Base-by-base conservation (phyloP, 1,140 invertebrate species). In the Diachasma alloeum region DNA sequence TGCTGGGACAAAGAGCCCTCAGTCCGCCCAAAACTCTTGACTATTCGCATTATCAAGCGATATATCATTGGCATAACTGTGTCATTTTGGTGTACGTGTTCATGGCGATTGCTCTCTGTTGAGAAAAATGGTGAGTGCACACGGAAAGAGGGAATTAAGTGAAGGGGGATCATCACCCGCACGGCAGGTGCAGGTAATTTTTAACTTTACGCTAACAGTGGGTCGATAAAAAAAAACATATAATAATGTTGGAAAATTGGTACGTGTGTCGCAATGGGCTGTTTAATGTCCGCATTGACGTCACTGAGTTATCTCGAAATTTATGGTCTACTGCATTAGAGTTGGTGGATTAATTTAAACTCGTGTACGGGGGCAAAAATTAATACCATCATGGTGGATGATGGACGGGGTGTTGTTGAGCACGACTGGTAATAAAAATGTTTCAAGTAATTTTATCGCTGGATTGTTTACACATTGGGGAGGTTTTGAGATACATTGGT, bases 111-210 rank as follows among this genome's bases (percentile, higher is more conserved):
- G 46, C 36, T 42, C 69, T 37, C 79, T 74, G 82, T 73, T 24
- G 71, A 79, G 82, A 82, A 79, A 81, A 81, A 81, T 81, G 73
- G 81, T 79, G 75, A 80, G 76, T 78, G 77, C 72, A 78, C 79
- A 79, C 79, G 73, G 67, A 72, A 82, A 80, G 78, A 74, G 71
- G 78, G 78, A 79, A 81, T 83, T 82, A 83, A 78, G 68, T 75
- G 63, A 81, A 78, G 78, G 70, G 80, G 80, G n/a, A 80, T 80
- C 79, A 79, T 81, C 79, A 79, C 75, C 75, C 36, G 68, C 72
- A 72, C 77, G 72, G 70, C 72, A 76, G 15, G 44, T 36, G 72
- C 56, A 75, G 75, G 74, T 75, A 78, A 81, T 80, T 83, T 81
- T 81, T 80, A 80, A 79, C 78, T 81, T 81, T 80, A 77, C 15